A percentile compares a stretch with the other conserved stretches of the same genome.
These are phyloP conservation scores for Beris chalybata DNA, from an alignment of 2,888 invertebrate species.

Conservation along the genomic window DNA sequence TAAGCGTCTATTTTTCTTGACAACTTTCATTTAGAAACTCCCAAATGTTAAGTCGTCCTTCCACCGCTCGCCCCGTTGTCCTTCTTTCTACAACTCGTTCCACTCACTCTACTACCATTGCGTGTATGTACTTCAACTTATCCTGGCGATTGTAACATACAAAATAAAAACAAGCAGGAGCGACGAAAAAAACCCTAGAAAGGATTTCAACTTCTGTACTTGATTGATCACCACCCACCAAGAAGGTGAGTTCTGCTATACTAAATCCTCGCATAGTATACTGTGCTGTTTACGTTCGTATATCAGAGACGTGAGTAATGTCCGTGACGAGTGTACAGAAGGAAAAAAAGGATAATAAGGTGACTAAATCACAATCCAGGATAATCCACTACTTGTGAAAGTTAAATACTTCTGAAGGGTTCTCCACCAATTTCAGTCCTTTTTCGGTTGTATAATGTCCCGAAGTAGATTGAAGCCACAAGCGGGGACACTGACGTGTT, in stretches of 20 bases:
- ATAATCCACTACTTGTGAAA: slow-evolving; percentile 30
- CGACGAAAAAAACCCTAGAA: background rate
- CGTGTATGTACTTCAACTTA: slow-evolving; percentile 14
- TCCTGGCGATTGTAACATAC: slow-evolving; percentile 9
- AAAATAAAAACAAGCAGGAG: slow-evolving; percentile 3
- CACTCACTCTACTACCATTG: slow-evolving; percentile 9
- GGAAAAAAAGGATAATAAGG: slow-evolving; percentile 23
- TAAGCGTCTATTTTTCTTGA: slow-evolving; percentile 29
- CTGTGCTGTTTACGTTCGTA: slow-evolving; percentile 4
- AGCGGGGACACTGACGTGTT: no score
- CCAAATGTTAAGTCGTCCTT: slow-evolving; percentile 13
- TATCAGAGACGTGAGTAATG: background rate
- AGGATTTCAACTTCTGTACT: slow-evolving; percentile 37
- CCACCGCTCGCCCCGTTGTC: background rate
- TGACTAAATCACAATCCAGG: slow-evolving; percentile 31
- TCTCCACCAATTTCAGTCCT: background rate
- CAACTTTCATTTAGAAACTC: slow-evolving; percentile 34
- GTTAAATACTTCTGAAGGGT: slow-evolving; percentile 27
- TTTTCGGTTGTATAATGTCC: no score
- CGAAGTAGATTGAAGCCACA: no score
- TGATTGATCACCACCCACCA: slow-evolving; percentile 36
- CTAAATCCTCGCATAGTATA: slow-evolving; percentile 10
- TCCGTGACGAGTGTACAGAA: background rate
- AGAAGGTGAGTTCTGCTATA: slow-evolving; percentile 26
- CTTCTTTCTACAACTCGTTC: background rate